Percentiles rank a stretch among this genome's conserved stretches.
Conservation (phyloP, 1,140 invertebrate genomes). For the Rhyzopertha dominica region DNA sequence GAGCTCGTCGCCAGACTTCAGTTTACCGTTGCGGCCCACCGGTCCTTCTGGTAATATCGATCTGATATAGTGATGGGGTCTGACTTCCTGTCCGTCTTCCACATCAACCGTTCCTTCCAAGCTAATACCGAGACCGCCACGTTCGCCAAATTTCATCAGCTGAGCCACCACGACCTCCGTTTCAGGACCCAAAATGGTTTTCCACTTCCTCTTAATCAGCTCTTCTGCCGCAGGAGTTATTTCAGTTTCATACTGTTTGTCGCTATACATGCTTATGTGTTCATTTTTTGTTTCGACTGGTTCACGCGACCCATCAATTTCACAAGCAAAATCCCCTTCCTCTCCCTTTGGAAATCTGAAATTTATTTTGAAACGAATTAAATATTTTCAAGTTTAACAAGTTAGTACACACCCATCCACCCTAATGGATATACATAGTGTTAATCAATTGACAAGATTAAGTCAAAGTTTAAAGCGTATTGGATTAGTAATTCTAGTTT, state of each 20-base stretch:
- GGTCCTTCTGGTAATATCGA: conserved; percentile 92
- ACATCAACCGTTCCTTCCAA: conserved; percentile 95
- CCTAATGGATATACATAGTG: conserved; percentile 23
- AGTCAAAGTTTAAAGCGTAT: too few relatives aligned
- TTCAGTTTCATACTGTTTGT: conserved; percentile 43
- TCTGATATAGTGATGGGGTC: conserved; percentile 90
- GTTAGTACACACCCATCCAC: conserved; percentile 31
- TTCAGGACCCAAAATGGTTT: conserved; percentile 73
- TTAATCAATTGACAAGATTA: too few relatives aligned
- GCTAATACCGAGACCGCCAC: conserved; percentile 90
- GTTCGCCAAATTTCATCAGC: conserved; percentile 78
- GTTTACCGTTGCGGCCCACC: conserved; percentile 78
- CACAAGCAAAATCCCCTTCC: conserved; percentile 28
- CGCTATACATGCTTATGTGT: conserved; percentile 16
- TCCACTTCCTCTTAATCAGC: conserved; percentile 79
- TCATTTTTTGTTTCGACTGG: conserved; percentile 31
- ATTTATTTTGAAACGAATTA: conserved; percentile 30
- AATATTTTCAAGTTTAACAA: too few relatives aligned
- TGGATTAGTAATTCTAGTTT: too few relatives aligned
- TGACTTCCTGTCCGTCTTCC: conserved; percentile 83
- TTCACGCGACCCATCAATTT: conserved; percentile 12
- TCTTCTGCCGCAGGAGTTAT: conserved; percentile 67
- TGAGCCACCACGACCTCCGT: conserved; percentile 86
- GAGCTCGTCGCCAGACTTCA: conserved; percentile 86
- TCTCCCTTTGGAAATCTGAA: conserved; percentile 42